A percentile compares a stretch with the other conserved stretches of the same genome.
Conservation (phyloP, 2,888 invertebrate genomes). For the Dendrolimus pini region DNA sequence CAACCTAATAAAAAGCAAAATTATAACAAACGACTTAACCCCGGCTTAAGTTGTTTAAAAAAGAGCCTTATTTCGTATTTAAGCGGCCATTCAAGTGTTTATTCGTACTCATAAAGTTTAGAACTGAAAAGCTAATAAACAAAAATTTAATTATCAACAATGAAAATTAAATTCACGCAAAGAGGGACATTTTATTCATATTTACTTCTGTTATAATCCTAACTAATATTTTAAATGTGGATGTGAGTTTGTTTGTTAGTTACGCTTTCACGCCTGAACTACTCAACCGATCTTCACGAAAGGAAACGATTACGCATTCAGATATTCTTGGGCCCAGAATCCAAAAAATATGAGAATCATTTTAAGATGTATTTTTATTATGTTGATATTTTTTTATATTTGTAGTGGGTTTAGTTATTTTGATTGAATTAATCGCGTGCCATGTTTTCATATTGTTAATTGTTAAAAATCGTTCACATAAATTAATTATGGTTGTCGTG, state of each 20-base stretch:
- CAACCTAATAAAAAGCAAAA: neutral
- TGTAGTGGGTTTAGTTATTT: too few relatives aligned
- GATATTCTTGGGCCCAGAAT: neutral
- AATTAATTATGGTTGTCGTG: too few relatives aligned
- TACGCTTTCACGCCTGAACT: too few relatives aligned
- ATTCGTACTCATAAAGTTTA: neutral
- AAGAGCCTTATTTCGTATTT: neutral
- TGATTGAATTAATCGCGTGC: too few relatives aligned
- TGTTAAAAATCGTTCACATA: too few relatives aligned
- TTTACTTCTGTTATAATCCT: too few relatives aligned
- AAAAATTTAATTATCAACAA: conserved; percentile 19
- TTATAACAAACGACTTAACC: neutral
- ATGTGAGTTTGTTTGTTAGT: neutral
- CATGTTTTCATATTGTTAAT: too few relatives aligned
- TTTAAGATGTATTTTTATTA: too few relatives aligned
- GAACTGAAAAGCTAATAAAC: conserved; percentile 6
- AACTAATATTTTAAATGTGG: neutral
- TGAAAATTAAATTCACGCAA: conserved; percentile 17
- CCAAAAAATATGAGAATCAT: neutral
- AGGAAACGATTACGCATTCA: too few relatives aligned
- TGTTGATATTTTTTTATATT: too few relatives aligned
- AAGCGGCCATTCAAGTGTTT: neutral
- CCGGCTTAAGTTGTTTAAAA: neutral
- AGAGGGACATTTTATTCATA: neutral
- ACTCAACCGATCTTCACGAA: too few relatives aligned